Percentiles rank a stretch among this genome's conserved stretches.
These are phyloP conservation scores for Ochropacha duplaris DNA, from an alignment of 2,888 invertebrate species.

Conservation along the genomic window DNA sequence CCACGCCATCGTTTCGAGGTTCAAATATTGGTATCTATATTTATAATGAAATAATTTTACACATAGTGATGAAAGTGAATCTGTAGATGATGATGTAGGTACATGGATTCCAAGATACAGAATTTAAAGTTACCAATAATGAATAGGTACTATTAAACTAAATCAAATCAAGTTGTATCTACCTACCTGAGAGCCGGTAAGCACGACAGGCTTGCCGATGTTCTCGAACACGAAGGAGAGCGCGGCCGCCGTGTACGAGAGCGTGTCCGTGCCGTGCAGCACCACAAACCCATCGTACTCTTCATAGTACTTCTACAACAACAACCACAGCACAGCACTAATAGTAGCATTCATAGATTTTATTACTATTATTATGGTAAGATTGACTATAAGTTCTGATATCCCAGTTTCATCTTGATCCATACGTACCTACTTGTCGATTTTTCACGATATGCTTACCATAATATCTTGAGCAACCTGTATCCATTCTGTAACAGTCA, in stretches of 20 bases:
- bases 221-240: conserved; percentile 98
- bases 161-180: no score
- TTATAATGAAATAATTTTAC: no score
- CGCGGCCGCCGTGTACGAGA: conserved; percentile 97
- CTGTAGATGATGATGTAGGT: no score
- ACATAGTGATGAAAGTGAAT: no score
- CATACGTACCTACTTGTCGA: no score
- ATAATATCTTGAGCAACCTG: conserved; percentile 93
- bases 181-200: conserved; percentile 94
- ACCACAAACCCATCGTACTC: conserved; percentile 96
- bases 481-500: conserved; percentile 96
- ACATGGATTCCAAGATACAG: no score
- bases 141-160: no score
- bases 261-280: conserved; percentile 97
- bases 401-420: no score
- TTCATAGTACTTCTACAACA: conserved; percentile 87
- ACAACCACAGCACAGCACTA: not conserved
- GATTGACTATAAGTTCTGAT: no score
- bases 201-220: conserved; percentile 94
- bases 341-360: not conserved
- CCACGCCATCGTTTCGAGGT: conserved; percentile 95
- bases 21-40: conserved; percentile 97
- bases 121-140: no score
- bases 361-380: no score
- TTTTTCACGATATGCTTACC: conserved; percentile 69